Evolutionary conservation across 2,888 invertebrate genomes (phyloP), one percentile per base, ranked within the genome.

Genomic region (Trichopria drosophilae): DNA sequence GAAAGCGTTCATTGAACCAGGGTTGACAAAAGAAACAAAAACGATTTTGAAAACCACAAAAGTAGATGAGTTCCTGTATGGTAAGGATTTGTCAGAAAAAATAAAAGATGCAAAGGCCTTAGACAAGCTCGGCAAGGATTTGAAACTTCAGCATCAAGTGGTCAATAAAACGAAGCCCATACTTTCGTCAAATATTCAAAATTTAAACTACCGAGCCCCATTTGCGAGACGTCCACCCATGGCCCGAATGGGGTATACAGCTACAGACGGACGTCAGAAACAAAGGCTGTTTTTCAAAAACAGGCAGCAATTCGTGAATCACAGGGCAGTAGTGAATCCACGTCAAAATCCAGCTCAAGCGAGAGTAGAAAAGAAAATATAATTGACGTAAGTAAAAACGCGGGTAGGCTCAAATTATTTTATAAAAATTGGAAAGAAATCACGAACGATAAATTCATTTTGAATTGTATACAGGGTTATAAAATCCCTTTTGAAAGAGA

Each of bases 1-100:
- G 31, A 51, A 56, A 29, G 56, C 53, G 9, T 53, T 53, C 15
- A 51, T 51, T 1, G 34, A 53, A 19, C 56, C 53, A 3, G 51
- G 48, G 0, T 45, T 36, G 32, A 35, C 32, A 4, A 48, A 48
- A 29, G 51, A 50, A 3, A 44, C 43, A 4, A 34, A 13, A 7
- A 20, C 35, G 1, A 13, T 56, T 2, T 18, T 53, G 1, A 46
- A 50, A n/a, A n/a, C n/a, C n/a, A n/a, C n/a, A n/a, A n/a, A n/a
- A n/a, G n/a, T n/a, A n/a, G n/a, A n/a, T n/a, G 37, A 44, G 7
- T 40, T 28, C 4, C 6, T 40, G 4, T 40, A 40, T 13, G 40
- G 24, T 1, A 26, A 40, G 12, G 26, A 40, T 13, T 18, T 40
- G 12, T 13, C 13, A 4, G 35, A 15, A 16, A 35, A 35, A 7